Evolutionary conservation across 2,888 invertebrate genomes (phyloP).

Genomic region (Himalopsyche anomala): DNA sequence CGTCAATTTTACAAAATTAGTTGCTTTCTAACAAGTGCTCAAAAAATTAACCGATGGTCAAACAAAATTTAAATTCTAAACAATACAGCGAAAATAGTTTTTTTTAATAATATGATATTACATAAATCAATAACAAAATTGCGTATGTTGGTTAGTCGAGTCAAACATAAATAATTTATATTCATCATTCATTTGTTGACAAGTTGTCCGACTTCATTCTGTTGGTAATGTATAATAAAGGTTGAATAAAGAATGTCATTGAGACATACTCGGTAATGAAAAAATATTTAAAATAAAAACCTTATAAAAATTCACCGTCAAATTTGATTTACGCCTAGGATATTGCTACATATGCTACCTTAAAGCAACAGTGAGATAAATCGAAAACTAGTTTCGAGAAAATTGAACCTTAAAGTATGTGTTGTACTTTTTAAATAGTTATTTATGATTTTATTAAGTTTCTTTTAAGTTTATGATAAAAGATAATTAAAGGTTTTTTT

Average conservation of each 20-base stretch:
- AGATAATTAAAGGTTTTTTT: too few species aligned
- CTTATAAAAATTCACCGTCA: not conserved
- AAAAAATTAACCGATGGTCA: too few species aligned
- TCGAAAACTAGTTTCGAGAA: too few species aligned
- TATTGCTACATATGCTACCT: not conserved
- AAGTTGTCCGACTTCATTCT: constrained; percentile 17
- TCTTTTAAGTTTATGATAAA: too few species aligned
- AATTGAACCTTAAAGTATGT: too few species aligned
- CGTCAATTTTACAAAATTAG: too few species aligned
- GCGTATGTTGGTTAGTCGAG: not conserved
- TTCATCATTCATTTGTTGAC: constrained; percentile 17
- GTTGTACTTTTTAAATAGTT: too few species aligned
- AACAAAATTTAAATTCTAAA: too few species aligned
- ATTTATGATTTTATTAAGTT: too few species aligned
- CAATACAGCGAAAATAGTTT: too few species aligned
- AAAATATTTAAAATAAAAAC: not conserved
- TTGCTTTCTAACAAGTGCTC: too few species aligned
- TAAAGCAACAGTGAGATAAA: too few species aligned
- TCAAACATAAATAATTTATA: not conserved
- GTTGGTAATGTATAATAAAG: not conserved
- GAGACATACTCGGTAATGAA: constrained; percentile 27
- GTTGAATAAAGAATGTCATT: constrained; percentile 23
- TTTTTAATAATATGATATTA: not conserved
- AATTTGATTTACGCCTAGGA: not conserved
- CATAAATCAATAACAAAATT: not conserved